Evolutionary conservation across 1,140 invertebrate genomes (phyloP).

Genomic region (Bicyclus anynana): DNA sequence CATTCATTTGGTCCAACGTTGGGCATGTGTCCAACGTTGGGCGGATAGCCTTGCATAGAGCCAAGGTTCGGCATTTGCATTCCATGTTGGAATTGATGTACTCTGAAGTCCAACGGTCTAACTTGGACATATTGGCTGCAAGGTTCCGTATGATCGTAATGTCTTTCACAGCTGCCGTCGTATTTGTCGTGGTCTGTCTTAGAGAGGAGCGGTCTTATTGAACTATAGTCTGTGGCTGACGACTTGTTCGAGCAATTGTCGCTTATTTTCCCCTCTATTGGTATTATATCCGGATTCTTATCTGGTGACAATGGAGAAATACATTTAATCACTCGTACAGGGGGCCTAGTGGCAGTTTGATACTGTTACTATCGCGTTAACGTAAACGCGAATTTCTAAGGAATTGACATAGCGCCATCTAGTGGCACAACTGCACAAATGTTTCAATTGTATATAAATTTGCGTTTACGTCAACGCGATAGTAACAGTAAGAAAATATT

Average conservation of each 20-base stretch:
- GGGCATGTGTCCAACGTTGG: slow-evolving; percentile 45
- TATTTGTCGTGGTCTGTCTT: slow-evolving; percentile 56
- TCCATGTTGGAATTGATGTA: slow-evolving; percentile 39
- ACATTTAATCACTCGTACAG: too few species aligned
- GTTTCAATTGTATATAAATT: too few species aligned
- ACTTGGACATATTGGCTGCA: slow-evolving; percentile 62
- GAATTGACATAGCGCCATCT: too few species aligned
- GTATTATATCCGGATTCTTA: slow-evolving; percentile 70
- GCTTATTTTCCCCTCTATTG: slow-evolving; percentile 62
- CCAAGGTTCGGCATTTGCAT: slow-evolving; percentile 47
- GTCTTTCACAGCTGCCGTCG: slow-evolving; percentile 49
- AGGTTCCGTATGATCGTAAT: slow-evolving; percentile 49
- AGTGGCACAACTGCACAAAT: too few species aligned
- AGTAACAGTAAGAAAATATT: too few species aligned
- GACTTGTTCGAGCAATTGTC: slow-evolving; percentile 64
- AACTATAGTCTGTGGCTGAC: slow-evolving; percentile 61
- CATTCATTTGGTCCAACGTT: slow-evolving; percentile 56
- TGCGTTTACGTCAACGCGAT: too few species aligned
- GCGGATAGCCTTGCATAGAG: slow-evolving; percentile 46
- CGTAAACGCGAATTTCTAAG: too few species aligned
- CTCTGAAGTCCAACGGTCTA: slow-evolving; percentile 45
- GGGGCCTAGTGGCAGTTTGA: too few species aligned
- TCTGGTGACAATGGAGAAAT: slow-evolving; percentile 28
- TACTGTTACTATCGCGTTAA: too few species aligned
- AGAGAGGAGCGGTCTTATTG: slow-evolving; percentile 52